phyloP scores from a whole-genome alignment of 1,140 invertebrate genomes.

The Cydia amplana region DNA sequence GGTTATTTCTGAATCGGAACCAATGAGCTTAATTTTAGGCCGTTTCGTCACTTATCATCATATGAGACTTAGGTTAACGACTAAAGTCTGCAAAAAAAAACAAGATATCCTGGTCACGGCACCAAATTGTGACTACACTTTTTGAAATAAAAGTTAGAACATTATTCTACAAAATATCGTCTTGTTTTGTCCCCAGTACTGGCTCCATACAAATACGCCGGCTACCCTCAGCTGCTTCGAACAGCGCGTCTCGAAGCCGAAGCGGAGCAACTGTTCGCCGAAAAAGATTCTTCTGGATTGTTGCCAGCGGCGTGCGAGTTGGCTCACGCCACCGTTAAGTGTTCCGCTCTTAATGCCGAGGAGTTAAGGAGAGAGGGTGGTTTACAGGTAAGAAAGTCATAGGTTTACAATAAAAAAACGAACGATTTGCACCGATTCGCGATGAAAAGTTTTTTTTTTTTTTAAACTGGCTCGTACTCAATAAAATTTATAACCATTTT shows the following conservation, averaged over 20 bases:
- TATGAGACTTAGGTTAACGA: no score
- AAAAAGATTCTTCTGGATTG: conserved; percentile 87
- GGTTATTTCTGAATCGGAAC: no score
- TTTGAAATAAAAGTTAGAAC: not conserved
- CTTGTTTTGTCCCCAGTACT: conserved; percentile 83
- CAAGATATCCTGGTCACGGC: not conserved
- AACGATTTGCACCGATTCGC: no score
- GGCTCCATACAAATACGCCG: conserved; percentile 98
- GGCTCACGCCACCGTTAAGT: conserved; percentile 97
- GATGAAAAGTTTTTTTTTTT: no score
- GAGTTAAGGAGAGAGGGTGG: conserved; percentile 96
- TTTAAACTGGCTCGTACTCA: no score
- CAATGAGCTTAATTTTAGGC: no score
- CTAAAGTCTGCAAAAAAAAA: no score
- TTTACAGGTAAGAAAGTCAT: conserved; percentile 84
- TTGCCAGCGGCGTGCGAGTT: conserved; percentile 95
- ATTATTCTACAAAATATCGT: not conserved
- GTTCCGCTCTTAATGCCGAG: conserved; percentile 98
- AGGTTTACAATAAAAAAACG: not conserved
- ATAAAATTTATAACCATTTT: no score
- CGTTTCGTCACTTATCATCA: no score
- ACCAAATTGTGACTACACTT: not conserved
- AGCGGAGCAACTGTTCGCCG: conserved; percentile 93
- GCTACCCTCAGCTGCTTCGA: conserved; percentile 98
- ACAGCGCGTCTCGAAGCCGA: conserved; percentile 96